Conservation (phyloP, 2,113 vertebrate genomes). For the Strix uralensis region DNA sequence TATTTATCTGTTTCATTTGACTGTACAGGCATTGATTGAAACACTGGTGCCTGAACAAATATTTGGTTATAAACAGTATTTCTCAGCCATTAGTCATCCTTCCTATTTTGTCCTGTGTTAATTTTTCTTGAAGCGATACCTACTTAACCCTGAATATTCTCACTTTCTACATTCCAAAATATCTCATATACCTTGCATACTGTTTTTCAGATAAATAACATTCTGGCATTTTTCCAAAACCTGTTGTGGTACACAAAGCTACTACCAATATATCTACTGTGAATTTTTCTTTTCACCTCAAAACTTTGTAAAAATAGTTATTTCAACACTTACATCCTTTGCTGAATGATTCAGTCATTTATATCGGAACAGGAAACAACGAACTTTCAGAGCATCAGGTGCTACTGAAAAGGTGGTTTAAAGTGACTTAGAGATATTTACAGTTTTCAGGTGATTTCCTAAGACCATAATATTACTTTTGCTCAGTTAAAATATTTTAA, state of each 20-base stretch:
- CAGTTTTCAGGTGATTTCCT: neutral
- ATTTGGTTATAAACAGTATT: neutral
- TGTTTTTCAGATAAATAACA: neutral
- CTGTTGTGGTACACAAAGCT: neutral
- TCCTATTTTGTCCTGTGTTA: neutral
- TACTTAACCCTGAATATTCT: neutral
- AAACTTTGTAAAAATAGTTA: neutral
- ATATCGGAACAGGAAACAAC: fast-evolving
- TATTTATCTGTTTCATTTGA: neutral
- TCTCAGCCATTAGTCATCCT: neutral
- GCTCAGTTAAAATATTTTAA: neutral
- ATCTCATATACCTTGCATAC: fast-evolving
- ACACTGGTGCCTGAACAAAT: neutral
- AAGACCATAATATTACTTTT: neutral
- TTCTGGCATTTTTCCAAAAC: neutral
- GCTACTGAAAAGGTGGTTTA: neutral
- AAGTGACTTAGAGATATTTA: too few species aligned
- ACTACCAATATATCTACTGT: fast-evolving
- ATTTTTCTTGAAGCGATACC: neutral
- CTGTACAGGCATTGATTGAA: neutral
- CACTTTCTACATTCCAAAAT: neutral
- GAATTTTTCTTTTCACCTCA: neutral
- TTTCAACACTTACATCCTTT: neutral
- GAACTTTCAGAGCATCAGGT: neutral
- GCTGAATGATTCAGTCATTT: neutral